These are phyloP conservation scores for Apteryx mantelli DNA, from an alignment of 2,113 vertebrate genomes.

Conservation along the genomic window DNA sequence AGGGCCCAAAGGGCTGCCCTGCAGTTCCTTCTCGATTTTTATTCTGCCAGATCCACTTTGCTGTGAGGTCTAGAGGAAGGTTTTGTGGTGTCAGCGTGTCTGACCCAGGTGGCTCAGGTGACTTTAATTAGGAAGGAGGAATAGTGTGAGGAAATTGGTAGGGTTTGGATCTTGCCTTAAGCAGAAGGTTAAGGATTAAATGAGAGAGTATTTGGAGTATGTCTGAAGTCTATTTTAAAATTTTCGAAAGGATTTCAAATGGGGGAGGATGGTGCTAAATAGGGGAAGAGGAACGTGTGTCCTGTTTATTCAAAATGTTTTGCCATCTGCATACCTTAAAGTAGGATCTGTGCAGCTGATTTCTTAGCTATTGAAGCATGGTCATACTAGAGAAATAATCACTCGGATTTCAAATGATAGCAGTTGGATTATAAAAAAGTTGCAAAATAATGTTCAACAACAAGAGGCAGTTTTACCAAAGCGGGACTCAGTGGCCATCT, in stretches of 20 bases:
- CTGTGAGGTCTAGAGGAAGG: no score
- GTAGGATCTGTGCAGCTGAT: neutral
- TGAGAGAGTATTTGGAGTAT: conserved; percentile 1
- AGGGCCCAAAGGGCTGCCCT: neutral
- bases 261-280: neutral
- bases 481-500: fast-evolving
- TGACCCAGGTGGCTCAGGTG: neutral
- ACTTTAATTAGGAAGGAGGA: neutral
- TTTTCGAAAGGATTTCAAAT: neutral
- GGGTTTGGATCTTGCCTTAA: neutral
- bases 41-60: neutral
- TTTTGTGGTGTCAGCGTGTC: neutral
- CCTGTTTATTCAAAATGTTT: neutral
- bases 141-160: neutral
- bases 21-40: neutral
- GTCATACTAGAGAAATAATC: neutral
- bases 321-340: neutral
- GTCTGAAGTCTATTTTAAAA: neutral
- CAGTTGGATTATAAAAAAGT: neutral
- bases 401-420: neutral
- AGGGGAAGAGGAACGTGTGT: neutral
- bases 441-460: neutral
- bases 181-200: neutral
- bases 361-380: neutral
- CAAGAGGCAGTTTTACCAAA: neutral